Percentiles rank a stretch among this genome's conserved stretches.
phyloP scores from a whole-genome alignment of 2,888 invertebrate genomes.

The Apotomis capreana region DNA sequence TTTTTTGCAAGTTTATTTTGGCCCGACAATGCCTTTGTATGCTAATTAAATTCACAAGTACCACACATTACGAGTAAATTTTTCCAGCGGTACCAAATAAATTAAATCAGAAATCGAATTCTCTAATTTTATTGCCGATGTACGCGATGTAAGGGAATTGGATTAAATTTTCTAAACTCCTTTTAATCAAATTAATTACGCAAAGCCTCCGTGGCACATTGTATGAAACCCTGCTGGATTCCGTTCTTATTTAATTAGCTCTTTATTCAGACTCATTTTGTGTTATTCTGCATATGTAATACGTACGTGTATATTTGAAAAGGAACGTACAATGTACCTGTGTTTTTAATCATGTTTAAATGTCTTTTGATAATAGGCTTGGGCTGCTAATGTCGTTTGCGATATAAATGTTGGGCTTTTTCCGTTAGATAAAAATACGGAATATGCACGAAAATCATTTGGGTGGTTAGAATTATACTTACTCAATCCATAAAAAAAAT shows the following conservation, averaged over 20 bases:
- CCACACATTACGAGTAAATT: not conserved
- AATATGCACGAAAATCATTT: too few relatives aligned
- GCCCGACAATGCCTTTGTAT: not conserved
- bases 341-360: too few relatives aligned
- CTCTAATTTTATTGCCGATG: not conserved
- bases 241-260: conserved; percentile 24
- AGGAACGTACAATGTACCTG: not conserved
- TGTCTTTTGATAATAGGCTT: too few relatives aligned
- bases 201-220: conserved; percentile 9
- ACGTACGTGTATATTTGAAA: not conserved
- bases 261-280: conserved; percentile 5
- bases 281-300: conserved; percentile 1
- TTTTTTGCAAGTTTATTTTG: too few relatives aligned
- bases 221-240: conserved; percentile 1
- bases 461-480: too few relatives aligned
- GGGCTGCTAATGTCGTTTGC: too few relatives aligned
- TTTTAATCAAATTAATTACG: conserved; percentile 20
- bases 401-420: too few relatives aligned
- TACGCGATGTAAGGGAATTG: conserved; percentile 3
- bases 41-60: not conserved
- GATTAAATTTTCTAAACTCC: conserved; percentile 8
- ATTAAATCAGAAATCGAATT: not conserved
- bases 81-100: not conserved
- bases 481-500: too few relatives aligned
- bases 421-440: too few relatives aligned